Evolutionary conservation across 1,140 invertebrate species (phyloP), one percentile per base, ranked within the genome.

Genomic region (Limonius californicus): DNA sequence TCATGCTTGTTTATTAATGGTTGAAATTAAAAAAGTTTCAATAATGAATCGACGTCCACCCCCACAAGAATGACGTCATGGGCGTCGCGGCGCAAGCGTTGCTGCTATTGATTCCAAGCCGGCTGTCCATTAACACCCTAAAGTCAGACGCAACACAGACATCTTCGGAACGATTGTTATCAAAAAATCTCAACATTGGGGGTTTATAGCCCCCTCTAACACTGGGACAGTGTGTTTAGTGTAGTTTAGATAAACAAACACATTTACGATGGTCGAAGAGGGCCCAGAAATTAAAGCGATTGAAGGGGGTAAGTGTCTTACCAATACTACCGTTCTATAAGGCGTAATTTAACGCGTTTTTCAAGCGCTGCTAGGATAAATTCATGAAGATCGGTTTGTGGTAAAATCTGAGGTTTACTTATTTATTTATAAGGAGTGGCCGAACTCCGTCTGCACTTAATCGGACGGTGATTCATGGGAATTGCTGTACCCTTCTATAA

Each of bases 201-300:
- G 53, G 53, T 54, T 55, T 21, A 39, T 20, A 42, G 15, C 27
- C 54, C 59, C 19, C 21, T 32, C 16, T 54, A 14, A 21, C 12
- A 55, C 9, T 23, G 18, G 9, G 42, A 57, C 8, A 57, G 30
- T 57, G 18, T 8, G 27, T 19, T n/a, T 35, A 42, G 57, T 42
- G 39, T 59, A 23, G 18, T 42, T 42, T 35, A 42, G n/a, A 15
- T 39, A 20, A 39, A 18, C 7, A 20, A 15, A 42, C 2, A 30
- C 19, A 19, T 32, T 21, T 12, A 6, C n/a, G 16, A 72, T 72
- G 70, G 70, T 68, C 16, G 68, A 70, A 62, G 70, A 72, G 27
- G 70, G 67, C 54, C 70, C 70, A 14, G 50, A 69, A 27, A 72
- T 72, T 16, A 68, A 70, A 57, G 65, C 68, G 15, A 68, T 72